Percentiles rank a stretch among this genome's conserved stretches.
These are phyloP conservation scores for Diabrotica virgifera DNA, from an alignment of 1,140 invertebrate genomes.

Conservation along the genomic window DNA sequence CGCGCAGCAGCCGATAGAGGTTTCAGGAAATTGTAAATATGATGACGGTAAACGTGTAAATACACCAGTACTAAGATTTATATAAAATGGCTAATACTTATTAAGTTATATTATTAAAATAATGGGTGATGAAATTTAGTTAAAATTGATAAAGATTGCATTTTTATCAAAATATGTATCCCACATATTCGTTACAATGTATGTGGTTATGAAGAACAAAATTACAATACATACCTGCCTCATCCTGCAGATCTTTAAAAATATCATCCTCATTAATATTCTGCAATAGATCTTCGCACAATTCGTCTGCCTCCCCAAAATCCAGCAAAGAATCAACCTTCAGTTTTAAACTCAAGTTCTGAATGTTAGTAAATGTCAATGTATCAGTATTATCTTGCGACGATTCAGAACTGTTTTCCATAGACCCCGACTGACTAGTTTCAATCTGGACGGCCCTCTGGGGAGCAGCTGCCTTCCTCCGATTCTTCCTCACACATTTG, in stretches of 20 bases:
- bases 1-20: too few relatives aligned
- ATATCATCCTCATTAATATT: conserved; percentile 39
- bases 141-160: neutral
- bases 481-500: conserved; percentile 17
- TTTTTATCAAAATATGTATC: neutral
- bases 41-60: too few relatives aligned
- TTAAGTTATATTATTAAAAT: too few relatives aligned
- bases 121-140: neutral
- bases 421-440: conserved; percentile 13
- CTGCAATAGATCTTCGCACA: conserved; percentile 30
- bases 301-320: conserved; percentile 17
- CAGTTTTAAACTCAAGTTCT: conserved; percentile 13
- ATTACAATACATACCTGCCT: conserved; percentile 30
- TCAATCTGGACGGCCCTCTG: conserved; percentile 22
- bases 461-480: conserved; percentile 18
- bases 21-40: too few relatives aligned
- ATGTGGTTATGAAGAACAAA: neutral
- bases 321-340: conserved; percentile 14
- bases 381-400: conserved; percentile 25
- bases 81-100: too few relatives aligned
- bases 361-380: conserved; percentile 9
- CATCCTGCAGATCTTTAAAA: conserved; percentile 40
- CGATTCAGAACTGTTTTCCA: conserved; percentile 22
- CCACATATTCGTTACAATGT: neutral
- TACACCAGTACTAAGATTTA: too few relatives aligned